Evolutionary conservation across 53 echinoderm and acorn worm genomes (phyloP), one percentile per base, ranked within the genome.

Genomic region (Echinarachnius parma): DNA sequence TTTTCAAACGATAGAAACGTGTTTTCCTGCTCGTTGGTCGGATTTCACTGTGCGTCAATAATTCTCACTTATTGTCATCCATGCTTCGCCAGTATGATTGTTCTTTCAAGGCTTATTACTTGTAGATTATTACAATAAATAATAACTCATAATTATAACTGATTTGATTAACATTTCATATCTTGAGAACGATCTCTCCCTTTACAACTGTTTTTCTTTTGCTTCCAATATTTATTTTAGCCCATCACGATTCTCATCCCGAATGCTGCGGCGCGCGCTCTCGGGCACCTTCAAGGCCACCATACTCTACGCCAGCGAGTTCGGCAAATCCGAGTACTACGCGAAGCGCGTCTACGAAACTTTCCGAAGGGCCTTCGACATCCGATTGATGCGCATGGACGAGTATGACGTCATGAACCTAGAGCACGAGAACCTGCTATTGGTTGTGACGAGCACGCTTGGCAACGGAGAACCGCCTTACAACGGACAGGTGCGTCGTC

Each of bases 241-340:
- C 37, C 78, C 92, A 0, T 68, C 89, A 3, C 84, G 75, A 34
- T 83, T 88, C 14, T 75, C 76, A 14, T 64, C 88, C 16, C 81
- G 81, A 3, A 63, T 89, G 32, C 59, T 89, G 64, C 78, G 62
- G 2, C 69, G 62, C 2, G 78, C 82, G 18, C 60, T 85, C 34
- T 78, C 84, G 21, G 85, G 89, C 4, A 88, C 82, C 5, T 76
- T 86, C 28, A 93, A 86, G 52, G 87, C 82, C 2, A 89, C 89
- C 21, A 62, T 93, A 28, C 76, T 93, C 23, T 93, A 82, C 53
- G 93, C 88, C n/a, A 89, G 85, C 15, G 85, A 89, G 78, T 89
- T 84, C 27, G 89, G 89, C 48, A 89, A 79, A 46, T 67, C 89
- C 26, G 83, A 89, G 30, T 36, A 60, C 22, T 89, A 78, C 57